Evolutionary conservation across 2,113 vertebrate species (phyloP).

Genomic region (Coptodon rendalli): DNA sequence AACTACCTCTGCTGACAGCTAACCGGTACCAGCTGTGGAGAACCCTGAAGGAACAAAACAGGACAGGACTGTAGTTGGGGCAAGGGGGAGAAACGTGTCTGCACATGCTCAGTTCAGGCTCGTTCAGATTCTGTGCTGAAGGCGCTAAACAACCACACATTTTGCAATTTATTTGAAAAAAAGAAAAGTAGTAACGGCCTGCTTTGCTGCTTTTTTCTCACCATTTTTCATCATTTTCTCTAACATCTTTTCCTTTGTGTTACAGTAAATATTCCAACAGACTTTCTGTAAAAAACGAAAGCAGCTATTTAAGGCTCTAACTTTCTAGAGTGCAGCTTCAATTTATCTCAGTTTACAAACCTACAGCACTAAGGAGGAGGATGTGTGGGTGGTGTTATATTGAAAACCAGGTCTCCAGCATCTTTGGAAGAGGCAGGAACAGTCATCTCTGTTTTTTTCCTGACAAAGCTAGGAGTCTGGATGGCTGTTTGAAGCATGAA

Average conservation of each 20-base stretch:
- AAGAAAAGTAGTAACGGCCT: background rate
- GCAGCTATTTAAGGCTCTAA: background rate
- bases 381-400: background rate
- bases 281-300: background rate
- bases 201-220: background rate
- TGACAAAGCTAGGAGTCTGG: background rate
- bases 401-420: background rate
- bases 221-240: background rate
- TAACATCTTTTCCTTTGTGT: background rate
- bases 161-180: background rate
- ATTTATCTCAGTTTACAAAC: background rate
- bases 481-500: background rate
- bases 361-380: background rate
- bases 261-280: background rate
- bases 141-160: background rate
- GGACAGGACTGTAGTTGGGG: background rate
- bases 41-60: background rate
- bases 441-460: background rate
- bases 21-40: constrained; percentile 27
- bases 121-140: background rate
- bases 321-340: background rate
- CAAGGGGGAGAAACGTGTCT: background rate
- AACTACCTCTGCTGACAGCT: constrained; percentile 15
- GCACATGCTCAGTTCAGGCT: background rate
- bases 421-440: background rate